A percentile compares a stretch with the other conserved stretches of the same genome.
Evolutionary conservation across 2,113 vertebrate genomes (phyloP).

Genomic region (Clarias macrocephalus): DNA sequence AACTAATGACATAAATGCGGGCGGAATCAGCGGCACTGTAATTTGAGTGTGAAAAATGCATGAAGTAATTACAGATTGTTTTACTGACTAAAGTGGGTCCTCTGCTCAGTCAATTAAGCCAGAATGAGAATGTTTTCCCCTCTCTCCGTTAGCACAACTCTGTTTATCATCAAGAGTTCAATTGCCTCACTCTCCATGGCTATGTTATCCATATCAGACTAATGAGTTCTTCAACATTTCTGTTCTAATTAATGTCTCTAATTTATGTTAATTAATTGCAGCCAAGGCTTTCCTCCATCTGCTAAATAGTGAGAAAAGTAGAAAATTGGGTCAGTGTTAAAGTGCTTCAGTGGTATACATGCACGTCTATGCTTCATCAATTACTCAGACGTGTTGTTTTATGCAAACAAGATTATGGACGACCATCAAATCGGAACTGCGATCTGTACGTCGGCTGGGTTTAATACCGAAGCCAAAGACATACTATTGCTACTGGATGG

Average conservation of each 20-base stretch:
- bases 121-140: constrained; percentile 56
- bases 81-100: constrained; percentile 51
- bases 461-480: background rate
- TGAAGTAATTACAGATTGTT: constrained; percentile 62
- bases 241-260: constrained; percentile 75
- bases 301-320: constrained; percentile 61
- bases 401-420: constrained; percentile 54
- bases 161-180: constrained; percentile 69
- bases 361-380: constrained; percentile 51
- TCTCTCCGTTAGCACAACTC: constrained; percentile 52
- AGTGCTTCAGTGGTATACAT: constrained; percentile 44
- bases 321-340: constrained; percentile 68
- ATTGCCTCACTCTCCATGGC: constrained; percentile 64
- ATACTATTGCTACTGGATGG: background rate
- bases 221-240: constrained; percentile 71
- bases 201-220: constrained; percentile 70
- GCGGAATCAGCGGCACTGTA: constrained; percentile 48
- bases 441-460: background rate
- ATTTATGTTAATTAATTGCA: constrained; percentile 80
- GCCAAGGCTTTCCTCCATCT: constrained; percentile 63
- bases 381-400: constrained; percentile 58
- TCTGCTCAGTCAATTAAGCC: constrained; percentile 63
- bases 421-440: background rate
- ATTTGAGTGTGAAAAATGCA: constrained; percentile 60
- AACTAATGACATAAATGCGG: constrained; percentile 56